Conservation (phyloP, 2,888 invertebrate species). For the Chrysolina oricalcia region DNA sequence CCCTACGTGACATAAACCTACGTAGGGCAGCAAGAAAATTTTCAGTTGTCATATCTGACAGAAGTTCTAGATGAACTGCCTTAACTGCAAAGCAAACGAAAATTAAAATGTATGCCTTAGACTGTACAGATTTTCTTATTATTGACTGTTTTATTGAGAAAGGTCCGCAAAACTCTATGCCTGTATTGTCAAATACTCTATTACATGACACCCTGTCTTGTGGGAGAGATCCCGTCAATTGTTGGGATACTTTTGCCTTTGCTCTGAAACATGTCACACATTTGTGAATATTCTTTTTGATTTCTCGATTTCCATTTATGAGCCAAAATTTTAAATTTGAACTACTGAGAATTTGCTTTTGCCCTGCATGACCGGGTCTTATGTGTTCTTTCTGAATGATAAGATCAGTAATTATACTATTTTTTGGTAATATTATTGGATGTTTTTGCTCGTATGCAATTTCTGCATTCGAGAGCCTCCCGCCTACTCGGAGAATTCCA, state of each 20-base stretch:
- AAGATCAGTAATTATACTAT: no score
- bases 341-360: constrained; percentile 26
- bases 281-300: no score
- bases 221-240: constrained; percentile 31
- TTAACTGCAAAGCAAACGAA: constrained; percentile 53
- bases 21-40: constrained; percentile 49
- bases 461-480: no score
- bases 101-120: constrained; percentile 47
- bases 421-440: no score
- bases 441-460: no score
- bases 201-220: constrained; percentile 11
- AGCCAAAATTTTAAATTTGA: constrained; percentile 20
- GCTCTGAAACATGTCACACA: constrained; percentile 42
- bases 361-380: constrained; percentile 33
- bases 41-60: constrained; percentile 48
- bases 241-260: background rate
- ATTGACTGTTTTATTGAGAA: constrained; percentile 43
- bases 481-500: no score
- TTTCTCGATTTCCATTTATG: constrained; percentile 31
- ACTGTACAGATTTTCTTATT: constrained; percentile 30
- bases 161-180: constrained; percentile 52
- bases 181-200: constrained; percentile 36
- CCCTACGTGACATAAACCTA: constrained; percentile 48
- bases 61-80: constrained; percentile 53
- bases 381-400: constrained; percentile 34